These are phyloP conservation scores for Takifugu ocellatus DNA, from an alignment of 2,797 vertebrate species.

Conservation along the genomic window DNA sequence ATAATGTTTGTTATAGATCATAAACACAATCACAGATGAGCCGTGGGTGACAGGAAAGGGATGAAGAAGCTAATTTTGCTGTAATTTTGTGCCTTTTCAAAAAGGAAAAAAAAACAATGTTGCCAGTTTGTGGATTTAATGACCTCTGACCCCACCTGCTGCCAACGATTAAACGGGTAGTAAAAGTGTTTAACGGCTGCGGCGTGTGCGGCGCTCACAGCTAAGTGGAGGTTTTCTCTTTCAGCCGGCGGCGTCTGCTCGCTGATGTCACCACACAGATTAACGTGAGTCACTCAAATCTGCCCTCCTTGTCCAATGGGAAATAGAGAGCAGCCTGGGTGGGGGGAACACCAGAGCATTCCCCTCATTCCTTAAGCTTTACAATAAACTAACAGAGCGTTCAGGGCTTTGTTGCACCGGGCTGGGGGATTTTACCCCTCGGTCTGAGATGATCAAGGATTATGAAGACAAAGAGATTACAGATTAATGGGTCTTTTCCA, in stretches of 20 bases:
- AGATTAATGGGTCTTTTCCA: not conserved
- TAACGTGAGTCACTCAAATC: constrained; percentile 44
- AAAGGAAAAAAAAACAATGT: no score
- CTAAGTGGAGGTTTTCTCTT: constrained; percentile 41
- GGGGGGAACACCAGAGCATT: constrained; percentile 31
- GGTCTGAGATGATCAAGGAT: constrained; percentile 18
- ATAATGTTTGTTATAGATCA: no score
- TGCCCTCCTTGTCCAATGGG: constrained; percentile 28
- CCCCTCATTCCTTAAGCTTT: constrained; percentile 49
- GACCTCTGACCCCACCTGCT: constrained; percentile 13
- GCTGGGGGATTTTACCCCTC: constrained; percentile 31
- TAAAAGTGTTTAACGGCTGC: constrained; percentile 28
- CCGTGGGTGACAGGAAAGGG: no score
- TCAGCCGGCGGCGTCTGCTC: constrained; percentile 27
- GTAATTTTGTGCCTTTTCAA: no score
- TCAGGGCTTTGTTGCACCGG: constrained; percentile 34
- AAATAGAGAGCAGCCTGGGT: constrained; percentile 27
- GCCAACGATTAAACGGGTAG: constrained; percentile 8
- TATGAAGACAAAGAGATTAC: constrained; percentile 1
- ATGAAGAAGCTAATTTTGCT: no score
- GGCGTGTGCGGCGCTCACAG: constrained; percentile 2
- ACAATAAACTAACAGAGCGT: constrained; percentile 25
- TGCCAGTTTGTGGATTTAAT: not conserved
- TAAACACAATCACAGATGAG: no score
- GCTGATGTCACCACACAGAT: constrained; percentile 46